Percentiles rank a stretch among this genome's conserved stretches.
Conservation (phyloP, 64 coral and sea anemone species). For the Hydrozoanthus tunicans region DNA sequence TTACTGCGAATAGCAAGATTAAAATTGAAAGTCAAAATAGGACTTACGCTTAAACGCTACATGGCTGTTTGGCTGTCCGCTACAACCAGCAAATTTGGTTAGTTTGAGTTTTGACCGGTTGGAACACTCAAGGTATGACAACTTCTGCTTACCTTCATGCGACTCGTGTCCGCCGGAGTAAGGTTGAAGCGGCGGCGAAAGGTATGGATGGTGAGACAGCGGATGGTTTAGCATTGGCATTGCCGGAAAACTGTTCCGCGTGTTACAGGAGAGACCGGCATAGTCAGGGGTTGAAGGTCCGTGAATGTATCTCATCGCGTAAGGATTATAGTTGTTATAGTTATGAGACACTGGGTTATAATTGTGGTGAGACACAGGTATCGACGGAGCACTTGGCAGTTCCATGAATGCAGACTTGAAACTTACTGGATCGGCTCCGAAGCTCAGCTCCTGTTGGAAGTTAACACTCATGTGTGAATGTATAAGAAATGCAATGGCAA, state of each 20-base stretch:
- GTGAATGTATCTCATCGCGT: conserved; percentile 82
- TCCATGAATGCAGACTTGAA: conserved; percentile 99
- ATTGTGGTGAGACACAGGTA: conserved; percentile 79
- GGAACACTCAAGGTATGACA: background rate
- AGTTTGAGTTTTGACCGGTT: background rate
- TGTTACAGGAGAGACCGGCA: conserved; percentile 67
- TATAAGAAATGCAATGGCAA: conserved; percentile 15
- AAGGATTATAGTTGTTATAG: conserved; percentile 91
- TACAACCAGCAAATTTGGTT: background rate
- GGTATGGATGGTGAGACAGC: conserved; percentile 82
- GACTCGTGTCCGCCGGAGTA: conserved; percentile 76
- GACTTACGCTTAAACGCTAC: background rate
- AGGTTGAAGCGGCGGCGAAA: conserved; percentile 69
- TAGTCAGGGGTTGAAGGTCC: conserved; percentile 73
- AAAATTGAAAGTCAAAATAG: background rate
- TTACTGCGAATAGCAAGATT: background rate
- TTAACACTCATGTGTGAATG: conserved; percentile 83
- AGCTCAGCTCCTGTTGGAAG: conserved; percentile 76
- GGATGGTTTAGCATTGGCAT: conserved; percentile 94
- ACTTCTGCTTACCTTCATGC: conserved; percentile 70
- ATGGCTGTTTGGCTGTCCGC: background rate
- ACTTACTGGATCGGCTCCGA: conserved; percentile 62
- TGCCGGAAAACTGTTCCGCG: conserved; percentile 75
- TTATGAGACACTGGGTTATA: conserved; percentile 84
- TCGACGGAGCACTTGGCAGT: conserved; percentile 71